These are phyloP conservation scores for Aix galericulata DNA, from an alignment of 2,113 vertebrate genomes.

Conservation along the genomic window DNA sequence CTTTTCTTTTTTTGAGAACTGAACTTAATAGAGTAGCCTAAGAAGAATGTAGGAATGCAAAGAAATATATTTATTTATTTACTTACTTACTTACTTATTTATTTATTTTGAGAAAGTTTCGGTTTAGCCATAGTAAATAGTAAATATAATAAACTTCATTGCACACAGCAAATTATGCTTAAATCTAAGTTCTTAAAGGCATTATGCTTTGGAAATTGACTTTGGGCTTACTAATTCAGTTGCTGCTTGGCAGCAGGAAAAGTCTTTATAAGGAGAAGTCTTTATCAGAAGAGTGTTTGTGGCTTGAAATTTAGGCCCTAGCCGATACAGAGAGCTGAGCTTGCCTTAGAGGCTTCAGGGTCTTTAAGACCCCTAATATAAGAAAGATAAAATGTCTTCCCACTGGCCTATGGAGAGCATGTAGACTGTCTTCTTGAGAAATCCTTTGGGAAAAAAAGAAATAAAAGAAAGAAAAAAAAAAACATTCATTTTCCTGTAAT, in stretches of 20 bases:
- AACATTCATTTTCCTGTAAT: neutral
- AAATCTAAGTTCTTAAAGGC: neutral
- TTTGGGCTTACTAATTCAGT: neutral
- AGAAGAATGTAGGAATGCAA: neutral
- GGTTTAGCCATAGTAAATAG: neutral
- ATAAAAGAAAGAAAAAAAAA: too few relatives aligned
- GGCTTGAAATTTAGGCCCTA: neutral
- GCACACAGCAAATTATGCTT: neutral
- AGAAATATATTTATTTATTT: neutral
- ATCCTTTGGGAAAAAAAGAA: neutral
- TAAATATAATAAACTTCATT: neutral
- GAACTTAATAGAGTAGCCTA: neutral
- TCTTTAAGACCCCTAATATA: neutral
- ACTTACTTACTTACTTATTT: too few relatives aligned
- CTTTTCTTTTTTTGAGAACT: neutral
- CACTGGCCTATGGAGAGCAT: neutral
- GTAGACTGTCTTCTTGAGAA: neutral
- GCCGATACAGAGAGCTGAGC: neutral
- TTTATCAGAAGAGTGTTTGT: neutral
- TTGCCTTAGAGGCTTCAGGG: neutral
- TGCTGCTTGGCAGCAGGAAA: neutral
- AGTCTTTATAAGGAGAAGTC: neutral
- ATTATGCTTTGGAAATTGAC: neutral
- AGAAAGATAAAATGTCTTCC: neutral
- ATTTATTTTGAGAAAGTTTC: neutral